phyloP scores from a whole-genome alignment of 2,888 invertebrate species.

The Perithous albicinctus region DNA sequence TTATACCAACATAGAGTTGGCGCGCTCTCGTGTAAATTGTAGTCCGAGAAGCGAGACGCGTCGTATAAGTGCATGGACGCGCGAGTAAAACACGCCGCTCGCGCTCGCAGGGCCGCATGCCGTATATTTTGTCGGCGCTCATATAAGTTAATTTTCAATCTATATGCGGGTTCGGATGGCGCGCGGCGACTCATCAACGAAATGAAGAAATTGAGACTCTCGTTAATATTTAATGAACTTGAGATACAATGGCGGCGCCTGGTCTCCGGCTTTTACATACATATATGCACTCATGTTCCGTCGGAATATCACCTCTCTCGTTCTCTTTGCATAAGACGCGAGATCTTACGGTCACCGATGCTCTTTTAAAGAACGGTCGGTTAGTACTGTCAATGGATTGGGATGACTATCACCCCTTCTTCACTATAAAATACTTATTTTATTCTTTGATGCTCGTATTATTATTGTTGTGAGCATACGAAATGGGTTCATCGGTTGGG shows the following conservation, averaged over 20 bases:
- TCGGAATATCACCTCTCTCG: constrained; percentile 77
- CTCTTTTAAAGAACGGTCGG: background rate
- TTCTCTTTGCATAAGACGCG: constrained; percentile 51
- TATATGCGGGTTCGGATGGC: constrained; percentile 83
- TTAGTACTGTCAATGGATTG: constrained; percentile 37
- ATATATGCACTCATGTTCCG: constrained; percentile 59
- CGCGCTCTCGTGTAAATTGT: constrained; percentile 81
- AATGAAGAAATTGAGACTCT: constrained; percentile 84
- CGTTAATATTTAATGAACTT: constrained; percentile 84
- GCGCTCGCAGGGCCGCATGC: constrained; percentile 69
- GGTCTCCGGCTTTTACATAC: constrained; percentile 71
- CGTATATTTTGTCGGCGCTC: constrained; percentile 84
- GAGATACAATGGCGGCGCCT: constrained; percentile 76
- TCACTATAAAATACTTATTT: constrained; percentile 20
- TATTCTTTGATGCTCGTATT: constrained; percentile 3
- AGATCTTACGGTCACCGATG: constrained; percentile 36
- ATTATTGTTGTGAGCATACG: background rate
- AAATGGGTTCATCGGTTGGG: background rate
- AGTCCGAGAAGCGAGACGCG: constrained; percentile 70
- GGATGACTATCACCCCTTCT: constrained; percentile 13
- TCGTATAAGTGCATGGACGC: constrained; percentile 56
- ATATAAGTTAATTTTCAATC: constrained; percentile 85
- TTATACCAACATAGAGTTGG: constrained; percentile 76
- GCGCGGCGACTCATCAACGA: constrained; percentile 83
- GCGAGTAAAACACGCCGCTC: constrained; percentile 32